Conservation (phyloP, 2,797 vertebrate species). For the Artibeus lituratus region DNA sequence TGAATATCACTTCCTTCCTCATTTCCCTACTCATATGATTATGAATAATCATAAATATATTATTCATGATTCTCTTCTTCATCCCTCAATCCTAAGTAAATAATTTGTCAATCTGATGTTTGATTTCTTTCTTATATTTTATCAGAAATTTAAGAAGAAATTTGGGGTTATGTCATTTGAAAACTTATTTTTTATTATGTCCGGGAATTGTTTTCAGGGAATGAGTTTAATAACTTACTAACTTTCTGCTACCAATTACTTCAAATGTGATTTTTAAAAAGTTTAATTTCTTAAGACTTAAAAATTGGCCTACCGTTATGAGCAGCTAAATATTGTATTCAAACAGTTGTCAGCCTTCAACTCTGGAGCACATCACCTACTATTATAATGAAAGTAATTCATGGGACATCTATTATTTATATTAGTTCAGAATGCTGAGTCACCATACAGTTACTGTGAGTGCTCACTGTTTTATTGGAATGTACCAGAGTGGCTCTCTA, state of each 20-base stretch:
- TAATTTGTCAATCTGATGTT: not conserved
- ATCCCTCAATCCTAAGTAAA: not conserved
- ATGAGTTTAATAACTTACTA: not conserved
- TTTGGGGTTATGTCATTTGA: not conserved
- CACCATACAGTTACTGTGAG: not conserved
- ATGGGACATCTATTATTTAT: not conserved
- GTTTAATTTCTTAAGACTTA: not conserved
- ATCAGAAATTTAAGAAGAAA: not conserved
- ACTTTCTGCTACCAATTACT: not conserved
- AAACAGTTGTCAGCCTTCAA: not conserved
- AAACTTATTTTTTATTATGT: not conserved
- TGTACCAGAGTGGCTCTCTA: not conserved
- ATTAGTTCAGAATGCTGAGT: not conserved
- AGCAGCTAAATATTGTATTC: not conserved
- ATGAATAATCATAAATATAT: not conserved
- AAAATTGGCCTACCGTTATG: not conserved
- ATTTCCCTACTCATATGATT: no score
- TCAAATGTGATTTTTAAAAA: not conserved
- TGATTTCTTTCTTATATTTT: not conserved
- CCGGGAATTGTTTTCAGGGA: not conserved
- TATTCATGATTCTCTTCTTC: not conserved
- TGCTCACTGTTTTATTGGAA: not conserved
- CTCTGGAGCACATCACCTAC: not conserved
- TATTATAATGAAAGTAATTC: not conserved
- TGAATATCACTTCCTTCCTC: no score